phyloP scores from a whole-genome alignment of 2,113 vertebrate genomes.

The Elephas maximus region DNA sequence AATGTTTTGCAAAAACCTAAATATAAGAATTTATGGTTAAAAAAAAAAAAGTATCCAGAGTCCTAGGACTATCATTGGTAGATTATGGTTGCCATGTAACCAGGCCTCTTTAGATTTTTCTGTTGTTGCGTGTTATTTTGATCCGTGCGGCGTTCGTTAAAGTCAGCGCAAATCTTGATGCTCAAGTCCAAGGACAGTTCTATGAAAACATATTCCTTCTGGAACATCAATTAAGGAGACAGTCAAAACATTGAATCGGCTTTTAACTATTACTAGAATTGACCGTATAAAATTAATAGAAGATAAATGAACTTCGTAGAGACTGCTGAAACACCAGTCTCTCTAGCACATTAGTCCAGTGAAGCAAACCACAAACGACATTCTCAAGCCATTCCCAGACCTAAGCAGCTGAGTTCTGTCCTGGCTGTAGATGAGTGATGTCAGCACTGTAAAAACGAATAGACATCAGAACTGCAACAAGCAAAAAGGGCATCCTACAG shows the following conservation, averaged over 20 bases:
- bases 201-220: constrained; percentile 23
- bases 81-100: not conserved
- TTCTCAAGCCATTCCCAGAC: constrained; percentile 29
- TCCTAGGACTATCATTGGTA: not conserved
- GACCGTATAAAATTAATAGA: not conserved
- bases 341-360: not conserved
- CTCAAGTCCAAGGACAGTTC: not conserved
- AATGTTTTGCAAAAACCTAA: not conserved
- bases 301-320: not conserved
- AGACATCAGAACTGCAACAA: not conserved
- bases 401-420: not conserved
- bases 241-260: constrained; percentile 14
- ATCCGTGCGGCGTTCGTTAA: not conserved
- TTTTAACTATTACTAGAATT: not conserved
- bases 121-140: not conserved
- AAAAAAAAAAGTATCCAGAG: not conserved
- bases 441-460: not conserved
- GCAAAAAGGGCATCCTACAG: not conserved
- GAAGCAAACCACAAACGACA: not conserved
- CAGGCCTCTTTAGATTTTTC: not conserved
- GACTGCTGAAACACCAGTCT: not conserved
- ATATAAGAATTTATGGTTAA: not conserved
- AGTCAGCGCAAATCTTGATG: constrained; percentile 16
- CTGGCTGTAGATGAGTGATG: constrained; percentile 22
- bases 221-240: constrained; percentile 47